Percentiles rank a stretch among this genome's conserved stretches.
These are phyloP conservation scores for Drosophila hawaiiensis DNA, from an alignment of 2,888 invertebrate genomes.

Conservation along the genomic window DNA sequence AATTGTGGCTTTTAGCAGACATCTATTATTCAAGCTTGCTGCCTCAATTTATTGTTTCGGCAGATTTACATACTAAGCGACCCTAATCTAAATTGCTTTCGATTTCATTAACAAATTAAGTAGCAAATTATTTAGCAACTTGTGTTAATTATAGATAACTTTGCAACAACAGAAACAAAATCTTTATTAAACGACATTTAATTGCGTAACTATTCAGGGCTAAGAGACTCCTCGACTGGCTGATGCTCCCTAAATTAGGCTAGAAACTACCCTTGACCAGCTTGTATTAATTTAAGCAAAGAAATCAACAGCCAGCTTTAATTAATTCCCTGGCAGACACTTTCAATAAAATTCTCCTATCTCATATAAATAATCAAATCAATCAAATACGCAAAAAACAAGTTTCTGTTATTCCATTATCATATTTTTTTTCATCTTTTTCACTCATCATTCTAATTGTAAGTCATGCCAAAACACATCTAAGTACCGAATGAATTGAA, in stretches of 20 bases:
- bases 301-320: not conserved
- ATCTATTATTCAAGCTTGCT: constrained; percentile 12
- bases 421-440: not conserved
- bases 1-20: constrained; percentile 7
- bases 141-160: constrained; percentile 26
- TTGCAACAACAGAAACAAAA: not conserved
- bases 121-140: constrained; percentile 35
- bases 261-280: not conserved
- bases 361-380: not conserved
- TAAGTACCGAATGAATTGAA: not conserved
- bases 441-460: not conserved
- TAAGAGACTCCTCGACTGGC: not conserved
- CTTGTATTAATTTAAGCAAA: not conserved
- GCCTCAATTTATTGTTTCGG: constrained; percentile 29
- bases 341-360: not conserved
- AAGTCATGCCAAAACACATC: not conserved
- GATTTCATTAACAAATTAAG: constrained; percentile 10
- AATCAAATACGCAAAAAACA: not conserved
- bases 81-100: not conserved
- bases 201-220: not conserved
- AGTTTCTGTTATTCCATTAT: not conserved
- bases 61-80: constrained; percentile 19
- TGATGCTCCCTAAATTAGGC: not conserved
- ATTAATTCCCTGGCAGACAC: not conserved
- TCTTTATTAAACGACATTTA: not conserved